These are phyloP conservation scores for Sminthopsis crassicaudata DNA, from an alignment of 2,113 vertebrate species.

Conservation along the genomic window DNA sequence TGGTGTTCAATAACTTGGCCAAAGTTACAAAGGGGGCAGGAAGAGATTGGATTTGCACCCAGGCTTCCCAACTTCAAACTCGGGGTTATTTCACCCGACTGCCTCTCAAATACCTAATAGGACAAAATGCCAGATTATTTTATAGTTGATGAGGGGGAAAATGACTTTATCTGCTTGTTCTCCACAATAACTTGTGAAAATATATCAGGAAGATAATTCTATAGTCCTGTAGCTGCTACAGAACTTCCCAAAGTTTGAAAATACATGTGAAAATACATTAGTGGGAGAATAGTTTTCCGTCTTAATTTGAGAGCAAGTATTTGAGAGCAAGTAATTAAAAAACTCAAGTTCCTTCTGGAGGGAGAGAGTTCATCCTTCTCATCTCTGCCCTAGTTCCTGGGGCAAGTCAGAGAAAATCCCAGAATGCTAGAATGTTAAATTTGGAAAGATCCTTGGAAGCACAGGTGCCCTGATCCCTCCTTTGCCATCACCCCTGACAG, in stretches of 20 bases:
- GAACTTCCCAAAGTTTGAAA: not conserved
- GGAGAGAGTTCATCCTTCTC: not conserved
- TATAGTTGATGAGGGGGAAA: not conserved
- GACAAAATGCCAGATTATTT: not conserved
- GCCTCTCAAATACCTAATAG: not conserved
- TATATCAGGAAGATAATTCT: not conserved
- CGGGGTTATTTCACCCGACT: not conserved
- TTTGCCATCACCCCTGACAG: not conserved
- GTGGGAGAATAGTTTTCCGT: not conserved
- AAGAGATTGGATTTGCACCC: not conserved
- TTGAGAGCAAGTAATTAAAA: not conserved
- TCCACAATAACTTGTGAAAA: not conserved
- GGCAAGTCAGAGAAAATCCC: not conserved
- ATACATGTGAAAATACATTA: not conserved
- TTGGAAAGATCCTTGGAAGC: not conserved
- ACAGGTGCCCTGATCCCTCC: not conserved
- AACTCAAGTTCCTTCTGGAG: not conserved
- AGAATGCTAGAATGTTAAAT: not conserved
- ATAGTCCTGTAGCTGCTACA: not conserved
- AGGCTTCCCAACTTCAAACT: not conserved
- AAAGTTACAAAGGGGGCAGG: not conserved
- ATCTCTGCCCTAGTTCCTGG: not conserved
- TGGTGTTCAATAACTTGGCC: not conserved
- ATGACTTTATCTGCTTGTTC: not conserved
- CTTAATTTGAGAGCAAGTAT: not conserved